Evolutionary conservation across 2,888 invertebrate genomes (phyloP), one percentile per base, ranked within the genome.

Genomic region (Brachypalpus laphriformis): DNA sequence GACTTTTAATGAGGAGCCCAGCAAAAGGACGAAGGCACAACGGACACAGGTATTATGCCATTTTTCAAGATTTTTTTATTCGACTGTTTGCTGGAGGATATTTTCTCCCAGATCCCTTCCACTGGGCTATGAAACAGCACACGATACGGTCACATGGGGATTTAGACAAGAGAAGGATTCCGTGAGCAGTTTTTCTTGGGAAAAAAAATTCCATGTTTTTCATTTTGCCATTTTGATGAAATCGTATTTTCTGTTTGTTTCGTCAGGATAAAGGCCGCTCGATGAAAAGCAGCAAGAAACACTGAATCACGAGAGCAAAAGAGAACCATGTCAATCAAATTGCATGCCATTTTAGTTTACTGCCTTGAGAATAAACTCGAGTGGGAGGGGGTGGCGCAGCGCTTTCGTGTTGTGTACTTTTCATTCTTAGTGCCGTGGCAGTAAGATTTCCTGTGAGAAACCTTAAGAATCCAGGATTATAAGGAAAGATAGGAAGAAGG

Each of bases 301-400:
- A 80, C 61, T 70, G 80, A 80, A 75, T 63, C 83, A 83, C 74
- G 83, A 70, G 74, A 83, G 63, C 63, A 74, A 83, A 65, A 42
- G 72, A 78, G 74, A 83, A 70, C 57, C 83, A 83, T 83, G 83
- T 80, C 83, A 83, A 83, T 83, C 83, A 83, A 83, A 83, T 83
- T 80, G 83, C 83, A 83, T 83, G 83, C 83, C 78, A 83, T 83
- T 83, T 78, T 74, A 70, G 74, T 78, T 74, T 78, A 56, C 66
- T 82, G 42, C 57, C 63, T 61, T 54, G 45, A 61, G 77, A 82
- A 54, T 45, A 54, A 16, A 20, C 56, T 37, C 37, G 16, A 5
- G 56, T 5, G 34, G 45, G 0, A 25, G n/a, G 40, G 11, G 14
- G 18, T 31, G 18, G 40, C 7, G 14, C 0, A 1, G 37, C 9